Percentiles rank a stretch among this genome's conserved stretches.
Conservation (phyloP, 1,140 invertebrate genomes). For the Teleogryllus occipitalis region DNA sequence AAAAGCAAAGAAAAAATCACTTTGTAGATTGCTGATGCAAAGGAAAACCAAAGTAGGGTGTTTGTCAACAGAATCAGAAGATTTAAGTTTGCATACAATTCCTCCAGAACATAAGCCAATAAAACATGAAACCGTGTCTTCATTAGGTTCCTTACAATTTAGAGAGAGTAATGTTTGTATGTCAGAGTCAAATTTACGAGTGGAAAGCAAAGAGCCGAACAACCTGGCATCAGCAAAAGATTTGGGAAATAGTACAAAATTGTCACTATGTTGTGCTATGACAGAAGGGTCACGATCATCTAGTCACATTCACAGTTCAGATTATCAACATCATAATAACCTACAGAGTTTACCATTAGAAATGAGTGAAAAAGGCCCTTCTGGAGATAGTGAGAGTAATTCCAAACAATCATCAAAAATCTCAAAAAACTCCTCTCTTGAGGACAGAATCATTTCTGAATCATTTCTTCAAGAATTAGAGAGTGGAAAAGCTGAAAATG, state of each 20-base stretch:
- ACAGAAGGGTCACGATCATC: slow-evolving; percentile 36
- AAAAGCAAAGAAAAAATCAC: slow-evolving; percentile 38
- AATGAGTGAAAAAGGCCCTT: background rate
- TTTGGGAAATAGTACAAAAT: slow-evolving; percentile 37
- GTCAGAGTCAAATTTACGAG: background rate
- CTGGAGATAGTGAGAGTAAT: background rate
- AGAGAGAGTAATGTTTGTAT: background rate
- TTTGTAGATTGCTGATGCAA: slow-evolving; percentile 37
- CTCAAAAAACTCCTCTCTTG: slow-evolving; percentile 10
- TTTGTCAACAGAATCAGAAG: slow-evolving; percentile 22
- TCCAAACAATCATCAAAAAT: background rate
- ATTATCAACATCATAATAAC: slow-evolving; percentile 17
- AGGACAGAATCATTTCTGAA: background rate
- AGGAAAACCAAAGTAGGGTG: slow-evolving; percentile 40
- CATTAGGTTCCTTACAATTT: background rate
- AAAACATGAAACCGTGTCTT: background rate
- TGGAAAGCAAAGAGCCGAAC: background rate
- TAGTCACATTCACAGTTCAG: slow-evolving; percentile 11
- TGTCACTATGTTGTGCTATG: slow-evolving; percentile 40
- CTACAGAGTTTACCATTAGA: background rate
- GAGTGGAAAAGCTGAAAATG: background rate
- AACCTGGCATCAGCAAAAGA: slow-evolving; percentile 32
- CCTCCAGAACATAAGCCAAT: background rate
- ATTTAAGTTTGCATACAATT: slow-evolving; percentile 6
- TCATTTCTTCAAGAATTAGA: background rate